phyloP scores from a whole-genome alignment of 2,797 vertebrate species.

The Alosa sapidissima region DNA sequence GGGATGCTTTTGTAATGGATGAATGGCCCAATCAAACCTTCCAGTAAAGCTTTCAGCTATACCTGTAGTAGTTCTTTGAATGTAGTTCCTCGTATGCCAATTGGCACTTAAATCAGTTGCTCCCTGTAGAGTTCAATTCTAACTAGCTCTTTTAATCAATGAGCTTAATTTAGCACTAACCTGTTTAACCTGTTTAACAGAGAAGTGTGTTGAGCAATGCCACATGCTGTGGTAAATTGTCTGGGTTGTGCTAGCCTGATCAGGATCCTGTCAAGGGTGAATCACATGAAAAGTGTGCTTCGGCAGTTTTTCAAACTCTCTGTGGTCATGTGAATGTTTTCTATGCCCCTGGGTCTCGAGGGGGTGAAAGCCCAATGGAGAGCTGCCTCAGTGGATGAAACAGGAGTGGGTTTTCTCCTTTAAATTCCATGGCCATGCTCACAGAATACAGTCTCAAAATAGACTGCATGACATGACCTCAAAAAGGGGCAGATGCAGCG shows the following conservation, averaged over 20 bases:
- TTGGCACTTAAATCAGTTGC: neutral
- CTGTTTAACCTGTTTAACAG: neutral
- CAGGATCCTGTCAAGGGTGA: neutral
- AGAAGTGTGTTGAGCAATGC: neutral
- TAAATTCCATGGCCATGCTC: conserved; percentile 25
- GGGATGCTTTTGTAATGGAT: neutral
- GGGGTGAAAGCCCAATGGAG: conserved; percentile 34
- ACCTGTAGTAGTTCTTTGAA: neutral
- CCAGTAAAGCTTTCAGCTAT: neutral
- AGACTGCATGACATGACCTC: neutral
- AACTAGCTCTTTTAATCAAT: neutral
- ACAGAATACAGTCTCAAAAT: conserved; percentile 1
- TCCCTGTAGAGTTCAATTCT: neutral
- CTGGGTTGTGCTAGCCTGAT: neutral
- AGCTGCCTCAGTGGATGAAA: conserved; percentile 29
- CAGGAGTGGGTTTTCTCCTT: conserved; percentile 19
- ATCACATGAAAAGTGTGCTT: neutral
- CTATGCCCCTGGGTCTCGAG: neutral
- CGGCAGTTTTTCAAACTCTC: neutral
- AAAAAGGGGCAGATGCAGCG: neutral
- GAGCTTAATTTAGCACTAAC: conserved; percentile 8
- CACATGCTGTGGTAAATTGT: neutral
- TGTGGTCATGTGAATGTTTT: neutral
- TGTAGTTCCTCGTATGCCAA: neutral
- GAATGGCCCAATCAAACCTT: neutral